A percentile compares a stretch with the other conserved stretches of the same genome.
These are phyloP conservation scores for Apeltes quadracus DNA, from an alignment of 2,113 vertebrate genomes.

Conservation along the genomic window DNA sequence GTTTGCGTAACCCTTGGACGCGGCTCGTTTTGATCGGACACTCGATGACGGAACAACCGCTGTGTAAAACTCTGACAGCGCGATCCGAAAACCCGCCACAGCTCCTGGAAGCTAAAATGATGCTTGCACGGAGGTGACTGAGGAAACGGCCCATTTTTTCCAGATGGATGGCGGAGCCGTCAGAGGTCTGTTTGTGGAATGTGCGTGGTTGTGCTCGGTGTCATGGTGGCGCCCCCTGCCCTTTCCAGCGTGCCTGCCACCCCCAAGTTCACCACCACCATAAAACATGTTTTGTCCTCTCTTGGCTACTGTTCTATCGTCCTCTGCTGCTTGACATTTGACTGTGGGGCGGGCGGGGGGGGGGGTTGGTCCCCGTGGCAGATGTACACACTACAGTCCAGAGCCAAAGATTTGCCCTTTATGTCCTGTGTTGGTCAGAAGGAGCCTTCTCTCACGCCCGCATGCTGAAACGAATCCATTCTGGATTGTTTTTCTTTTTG, in stretches of 20 bases:
- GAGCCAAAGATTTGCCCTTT: conserved; percentile 54
- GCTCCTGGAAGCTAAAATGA: background rate
- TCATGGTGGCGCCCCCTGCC: conserved; percentile 29
- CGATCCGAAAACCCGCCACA: background rate
- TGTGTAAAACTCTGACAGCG: conserved; percentile 20
- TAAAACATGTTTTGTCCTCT: conserved; percentile 62
- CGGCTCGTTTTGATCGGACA: background rate
- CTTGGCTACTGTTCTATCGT: conserved; percentile 17
- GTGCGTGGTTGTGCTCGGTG: conserved; percentile 54
- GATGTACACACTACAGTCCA: conserved; percentile 61
- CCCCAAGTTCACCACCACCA: conserved; percentile 35
- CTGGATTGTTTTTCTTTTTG: conserved; percentile 12
- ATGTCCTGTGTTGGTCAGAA: conserved; percentile 42
- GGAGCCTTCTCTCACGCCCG: conserved; percentile 4
- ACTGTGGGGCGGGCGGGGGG: conserved; percentile 58
- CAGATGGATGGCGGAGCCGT: conserved; percentile 22
- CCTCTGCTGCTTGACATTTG: conserved; percentile 69
- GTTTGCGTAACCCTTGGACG: background rate
- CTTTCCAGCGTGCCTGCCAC: conserved; percentile 41
- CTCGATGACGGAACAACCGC: background rate
- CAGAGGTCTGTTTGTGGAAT: conserved; percentile 28
- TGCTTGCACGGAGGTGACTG: background rate
- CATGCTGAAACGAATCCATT: conserved; percentile 42
- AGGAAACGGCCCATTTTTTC: background rate
- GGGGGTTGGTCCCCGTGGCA: conserved; percentile 59